Base-by-base conservation (phyloP, 2,797 vertebrate genomes). In the Onychomys torridus region DNA sequence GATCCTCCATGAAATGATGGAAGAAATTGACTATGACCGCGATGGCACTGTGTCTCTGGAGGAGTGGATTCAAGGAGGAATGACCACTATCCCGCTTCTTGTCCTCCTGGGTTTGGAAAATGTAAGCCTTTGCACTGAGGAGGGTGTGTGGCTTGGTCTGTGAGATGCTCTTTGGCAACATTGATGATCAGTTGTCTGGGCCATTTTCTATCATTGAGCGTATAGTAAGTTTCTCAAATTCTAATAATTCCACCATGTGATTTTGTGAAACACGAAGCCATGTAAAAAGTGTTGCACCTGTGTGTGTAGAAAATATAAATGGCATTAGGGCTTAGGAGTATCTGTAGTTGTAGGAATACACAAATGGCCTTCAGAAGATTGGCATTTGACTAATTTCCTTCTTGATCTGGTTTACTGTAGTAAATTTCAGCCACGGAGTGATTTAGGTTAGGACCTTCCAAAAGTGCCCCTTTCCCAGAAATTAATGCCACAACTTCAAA, bases 1-100 rank as follows among this genome's bases (percentile, higher is more conserved):
- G 99, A 99, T 99, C 94, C 99, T 99, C 65, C 99, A 99, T 98
- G 99, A 99, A 97, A 99, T 99, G 99, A 99, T 99, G 99, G 99
- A 99, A 97, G 99, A 99, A 98, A 99, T 99, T 63, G 99, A 99
- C 98, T 99, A 99, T 21, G 99, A 99, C 92, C 99, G 98, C 6
- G 99, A 99, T 40, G 99, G 99, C n/a, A 99, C 99, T 0, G 99
- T 99, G 90, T 99, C 99, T 4, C 98, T 99, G 96, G 99, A 99
- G 96, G 99, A 99, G 96, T 99, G 99, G 99, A 99, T 99, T 95
- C 99, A 99, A 97, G 99, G 99, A 21, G 99, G 99, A 89, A 99
- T 99, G 99, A 99, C 99, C 5, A 99, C 99, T 57, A 99, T 99
- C 95, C 99, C 99, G 0, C 99, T 99, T 57, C 98, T 99, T 61